Percentiles rank a stretch among this genome's conserved stretches.
Conservation (phyloP, 2,113 vertebrate species). For the Canis aureus region DNA sequence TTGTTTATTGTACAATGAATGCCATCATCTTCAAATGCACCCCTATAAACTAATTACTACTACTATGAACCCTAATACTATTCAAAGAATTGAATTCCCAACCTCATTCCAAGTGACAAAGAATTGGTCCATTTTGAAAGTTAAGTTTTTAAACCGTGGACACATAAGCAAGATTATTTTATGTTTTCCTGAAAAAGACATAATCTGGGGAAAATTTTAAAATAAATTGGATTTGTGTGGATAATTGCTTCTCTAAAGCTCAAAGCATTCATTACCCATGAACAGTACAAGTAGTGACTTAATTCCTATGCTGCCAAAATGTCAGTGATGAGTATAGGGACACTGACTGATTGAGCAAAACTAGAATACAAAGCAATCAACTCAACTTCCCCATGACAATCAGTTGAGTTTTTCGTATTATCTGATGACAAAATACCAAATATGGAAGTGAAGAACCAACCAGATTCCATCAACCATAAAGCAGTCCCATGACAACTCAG, state of each 20-base stretch:
- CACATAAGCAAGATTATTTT: not conserved
- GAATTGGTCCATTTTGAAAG: conserved; percentile 2
- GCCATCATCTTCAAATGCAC: not conserved
- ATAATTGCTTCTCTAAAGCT: not conserved
- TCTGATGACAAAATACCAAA: conserved; percentile 23
- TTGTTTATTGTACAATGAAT: not conserved
- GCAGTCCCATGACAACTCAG: not conserved
- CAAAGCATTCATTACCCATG: not conserved
- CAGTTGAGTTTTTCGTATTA: not conserved
- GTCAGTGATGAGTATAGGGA: not conserved
- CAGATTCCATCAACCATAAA: not conserved
- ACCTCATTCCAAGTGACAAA: not conserved
- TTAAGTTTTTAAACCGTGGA: not conserved
- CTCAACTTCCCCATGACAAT: not conserved
- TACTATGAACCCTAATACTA: not conserved
- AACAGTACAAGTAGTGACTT: not conserved
- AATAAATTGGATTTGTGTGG: conserved; percentile 14
- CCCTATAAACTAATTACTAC: not conserved
- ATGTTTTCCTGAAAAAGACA: not conserved
- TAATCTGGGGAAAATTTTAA: not conserved
- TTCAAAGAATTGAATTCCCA: not conserved
- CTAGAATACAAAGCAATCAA: not conserved
- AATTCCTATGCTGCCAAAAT: conserved; percentile 31
- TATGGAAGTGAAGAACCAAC: not conserved
- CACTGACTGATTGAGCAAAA: not conserved